Percentiles rank a stretch among this genome's conserved stretches.
Conservation (phyloP, 1,140 invertebrate species). For the Dreissena polymorpha region DNA sequence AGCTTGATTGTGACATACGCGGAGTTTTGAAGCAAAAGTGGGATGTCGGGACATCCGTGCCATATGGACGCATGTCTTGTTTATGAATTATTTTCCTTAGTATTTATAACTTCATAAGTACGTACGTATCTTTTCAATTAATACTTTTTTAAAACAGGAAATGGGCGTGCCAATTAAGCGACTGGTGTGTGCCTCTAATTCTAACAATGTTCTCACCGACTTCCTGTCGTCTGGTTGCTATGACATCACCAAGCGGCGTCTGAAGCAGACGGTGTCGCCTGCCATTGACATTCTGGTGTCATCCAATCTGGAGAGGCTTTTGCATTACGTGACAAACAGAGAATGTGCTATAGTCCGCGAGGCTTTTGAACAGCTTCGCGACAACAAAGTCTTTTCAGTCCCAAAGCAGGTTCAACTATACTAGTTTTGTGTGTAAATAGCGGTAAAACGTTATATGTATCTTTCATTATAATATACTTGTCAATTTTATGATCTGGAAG, state of each 20-base stretch:
- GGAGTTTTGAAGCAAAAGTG: no score
- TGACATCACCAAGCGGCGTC: conserved; percentile 57
- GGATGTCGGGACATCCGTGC: no score
- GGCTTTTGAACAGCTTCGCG: conserved; percentile 62
- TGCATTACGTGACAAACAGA: conserved; percentile 66
- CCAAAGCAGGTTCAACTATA: conserved; percentile 45
- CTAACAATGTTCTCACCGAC: conserved; percentile 74
- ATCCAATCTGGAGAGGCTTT: conserved; percentile 75
- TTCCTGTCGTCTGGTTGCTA: conserved; percentile 73
- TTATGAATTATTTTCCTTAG: no score
- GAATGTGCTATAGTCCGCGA: conserved; percentile 48
- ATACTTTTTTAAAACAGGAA: conserved; percentile 61
- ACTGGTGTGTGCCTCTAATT: conserved; percentile 75
- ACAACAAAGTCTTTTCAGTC: conserved; percentile 56
- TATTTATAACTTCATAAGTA: no score
- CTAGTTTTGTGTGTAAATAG: background rate
- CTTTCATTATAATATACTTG: no score
- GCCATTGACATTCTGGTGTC: conserved; percentile 77
- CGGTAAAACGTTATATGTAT: background rate
- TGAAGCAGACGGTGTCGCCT: conserved; percentile 71
- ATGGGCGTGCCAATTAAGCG: conserved; percentile 75
- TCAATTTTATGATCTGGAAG: no score
- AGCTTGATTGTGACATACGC: no score
- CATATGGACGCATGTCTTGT: no score
- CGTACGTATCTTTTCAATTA: no score